Evolutionary conservation across 2,113 vertebrate genomes (phyloP).

Genomic region (Pseudopodoces humilis): DNA sequence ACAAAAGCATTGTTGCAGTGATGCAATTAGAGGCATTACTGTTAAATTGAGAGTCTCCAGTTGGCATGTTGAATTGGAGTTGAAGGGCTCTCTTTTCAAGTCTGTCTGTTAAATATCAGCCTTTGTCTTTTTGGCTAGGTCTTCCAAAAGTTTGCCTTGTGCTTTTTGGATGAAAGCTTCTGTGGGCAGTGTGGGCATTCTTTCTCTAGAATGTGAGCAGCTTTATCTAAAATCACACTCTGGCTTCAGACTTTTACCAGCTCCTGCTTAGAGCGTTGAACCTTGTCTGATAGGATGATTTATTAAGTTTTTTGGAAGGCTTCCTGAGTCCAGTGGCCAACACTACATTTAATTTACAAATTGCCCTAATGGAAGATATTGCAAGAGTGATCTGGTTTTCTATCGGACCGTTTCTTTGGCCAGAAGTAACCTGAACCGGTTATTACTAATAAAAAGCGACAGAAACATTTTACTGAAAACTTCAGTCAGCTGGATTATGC

Average conservation of each 20-base stretch:
- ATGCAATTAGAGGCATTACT: background rate
- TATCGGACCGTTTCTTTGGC: background rate
- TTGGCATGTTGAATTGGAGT: background rate
- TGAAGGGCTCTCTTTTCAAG: background rate
- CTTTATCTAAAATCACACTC: background rate
- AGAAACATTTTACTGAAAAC: conserved; percentile 4
- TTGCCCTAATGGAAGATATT: background rate
- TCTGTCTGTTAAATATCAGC: background rate
- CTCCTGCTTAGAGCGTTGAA: background rate
- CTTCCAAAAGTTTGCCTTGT: background rate
- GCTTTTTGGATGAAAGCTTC: background rate
- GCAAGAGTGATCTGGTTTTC: background rate
- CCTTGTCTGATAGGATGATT: background rate
- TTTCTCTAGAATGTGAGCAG: background rate
- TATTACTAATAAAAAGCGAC: background rate
- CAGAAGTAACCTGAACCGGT: background rate
- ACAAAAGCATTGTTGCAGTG: background rate
- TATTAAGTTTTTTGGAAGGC: background rate
- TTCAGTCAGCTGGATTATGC: conserved; percentile 16
- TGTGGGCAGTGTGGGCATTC: background rate
- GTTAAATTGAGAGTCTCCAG: background rate
- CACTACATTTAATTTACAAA: background rate
- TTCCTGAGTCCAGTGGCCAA: background rate
- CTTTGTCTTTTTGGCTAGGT: background rate
- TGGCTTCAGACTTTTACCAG: background rate